phyloP scores from a whole-genome alignment of 1,140 invertebrate genomes.

The Sarcophaga peregrina region DNA sequence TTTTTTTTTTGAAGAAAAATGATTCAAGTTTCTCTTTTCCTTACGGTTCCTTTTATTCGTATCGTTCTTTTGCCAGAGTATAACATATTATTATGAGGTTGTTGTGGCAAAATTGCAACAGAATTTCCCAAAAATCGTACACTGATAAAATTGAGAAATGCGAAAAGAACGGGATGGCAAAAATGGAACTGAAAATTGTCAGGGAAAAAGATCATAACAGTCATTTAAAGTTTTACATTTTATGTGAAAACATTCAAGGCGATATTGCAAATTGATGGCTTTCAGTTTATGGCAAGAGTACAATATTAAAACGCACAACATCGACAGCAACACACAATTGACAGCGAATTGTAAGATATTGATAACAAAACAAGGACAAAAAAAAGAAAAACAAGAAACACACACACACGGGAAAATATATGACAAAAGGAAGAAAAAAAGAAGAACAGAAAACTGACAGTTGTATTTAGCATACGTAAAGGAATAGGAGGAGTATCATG shows the following conservation, averaged over 20 bases:
- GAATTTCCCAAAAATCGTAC: not conserved
- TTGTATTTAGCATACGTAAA: too few species aligned
- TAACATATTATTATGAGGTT: conserved; percentile 20
- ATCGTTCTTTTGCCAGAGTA: not conserved
- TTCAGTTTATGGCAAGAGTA: not conserved
- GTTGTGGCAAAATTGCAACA: not conserved
- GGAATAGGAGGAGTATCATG: too few species aligned
- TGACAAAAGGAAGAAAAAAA: too few species aligned
- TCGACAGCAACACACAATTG: not conserved
- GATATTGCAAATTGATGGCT: conserved; percentile 1
- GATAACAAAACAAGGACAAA: not conserved
- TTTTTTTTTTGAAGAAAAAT: too few species aligned
- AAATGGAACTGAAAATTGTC: not conserved
- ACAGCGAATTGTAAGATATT: not conserved
- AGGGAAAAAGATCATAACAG: not conserved
- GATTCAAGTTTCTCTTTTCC: too few species aligned
- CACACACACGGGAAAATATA: too few species aligned
- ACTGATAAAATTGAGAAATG: conserved; percentile 24
- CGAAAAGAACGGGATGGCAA: too few species aligned
- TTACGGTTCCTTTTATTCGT: too few species aligned
- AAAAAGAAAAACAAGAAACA: too few species aligned
- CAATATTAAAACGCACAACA: not conserved
- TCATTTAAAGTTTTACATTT: not conserved
- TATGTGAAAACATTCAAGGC: not conserved
- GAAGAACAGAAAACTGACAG: too few species aligned